A percentile compares a stretch with the other conserved stretches of the same genome.
Evolutionary conservation across 2,797 vertebrate genomes (phyloP).

Genomic region (Notoglanidium macrostoma): DNA sequence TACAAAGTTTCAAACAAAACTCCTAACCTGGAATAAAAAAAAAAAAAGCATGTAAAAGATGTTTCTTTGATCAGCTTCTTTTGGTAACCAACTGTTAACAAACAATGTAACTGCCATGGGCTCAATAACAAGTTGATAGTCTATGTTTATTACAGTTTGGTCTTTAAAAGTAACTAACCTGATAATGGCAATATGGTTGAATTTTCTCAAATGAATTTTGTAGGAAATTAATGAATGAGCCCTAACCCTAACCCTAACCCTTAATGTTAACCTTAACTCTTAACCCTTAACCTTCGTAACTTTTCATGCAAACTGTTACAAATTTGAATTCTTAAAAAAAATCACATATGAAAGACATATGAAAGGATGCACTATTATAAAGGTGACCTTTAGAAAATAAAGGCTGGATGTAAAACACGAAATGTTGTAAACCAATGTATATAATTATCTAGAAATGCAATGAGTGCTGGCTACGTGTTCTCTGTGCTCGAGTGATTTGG

Average conservation of each 20-base stretch:
- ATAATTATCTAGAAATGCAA: neutral
- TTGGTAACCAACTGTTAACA: neutral
- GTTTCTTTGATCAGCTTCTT: neutral
- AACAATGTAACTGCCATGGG: neutral
- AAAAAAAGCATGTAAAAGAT: neutral
- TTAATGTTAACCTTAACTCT: neutral
- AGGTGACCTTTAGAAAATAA: neutral
- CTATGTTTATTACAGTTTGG: neutral
- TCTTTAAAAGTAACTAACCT: neutral
- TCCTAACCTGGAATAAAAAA: neutral
- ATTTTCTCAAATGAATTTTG: neutral
- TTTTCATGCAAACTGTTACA: neutral
- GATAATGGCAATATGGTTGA: neutral
- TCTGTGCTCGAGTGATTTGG: neutral
- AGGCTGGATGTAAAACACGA: neutral
- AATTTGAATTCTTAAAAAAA: neutral
- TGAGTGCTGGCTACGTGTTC: conserved; percentile 6
- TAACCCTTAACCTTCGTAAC: neutral
- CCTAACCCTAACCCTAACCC: neutral
- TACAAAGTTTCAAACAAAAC: neutral
- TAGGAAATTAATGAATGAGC: neutral
- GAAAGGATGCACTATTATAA: neutral
- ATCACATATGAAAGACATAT: neutral
- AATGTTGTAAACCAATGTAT: neutral
- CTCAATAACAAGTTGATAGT: no score